These are phyloP conservation scores for Synanceia verrucosa DNA, from an alignment of 2,797 vertebrate genomes.

Conservation along the genomic window DNA sequence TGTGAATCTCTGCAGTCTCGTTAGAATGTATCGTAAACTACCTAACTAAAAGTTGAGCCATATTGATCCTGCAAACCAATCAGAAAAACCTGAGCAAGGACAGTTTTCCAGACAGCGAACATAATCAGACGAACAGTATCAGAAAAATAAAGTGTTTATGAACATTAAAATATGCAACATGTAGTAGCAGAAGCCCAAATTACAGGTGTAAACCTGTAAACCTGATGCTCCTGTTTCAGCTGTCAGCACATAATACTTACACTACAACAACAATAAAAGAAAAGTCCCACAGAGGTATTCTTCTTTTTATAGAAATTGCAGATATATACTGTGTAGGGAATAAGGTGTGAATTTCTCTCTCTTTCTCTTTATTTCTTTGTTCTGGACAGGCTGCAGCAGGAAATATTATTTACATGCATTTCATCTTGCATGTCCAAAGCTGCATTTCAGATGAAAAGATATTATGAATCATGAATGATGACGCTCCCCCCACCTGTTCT, in stretches of 20 bases:
- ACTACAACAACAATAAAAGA: neutral
- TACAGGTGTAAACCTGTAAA: neutral
- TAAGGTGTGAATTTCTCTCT: neutral
- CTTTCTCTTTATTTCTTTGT: constrained; percentile 3
- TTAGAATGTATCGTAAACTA: neutral
- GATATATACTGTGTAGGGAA: constrained; percentile 6
- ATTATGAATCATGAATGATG: constrained; percentile 10
- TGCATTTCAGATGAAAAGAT: constrained; percentile 18
- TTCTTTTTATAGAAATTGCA: neutral
- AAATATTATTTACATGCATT: constrained; percentile 23
- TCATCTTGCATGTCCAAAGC: constrained; percentile 20
- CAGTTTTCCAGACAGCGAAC: neutral
- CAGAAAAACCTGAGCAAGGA: no score
- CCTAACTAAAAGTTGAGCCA: no score
- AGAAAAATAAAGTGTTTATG: neutral
- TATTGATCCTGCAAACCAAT: no score
- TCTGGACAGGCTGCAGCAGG: neutral
- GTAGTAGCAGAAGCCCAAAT: neutral
- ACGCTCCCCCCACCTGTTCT: constrained; percentile 19
- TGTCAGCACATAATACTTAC: constrained; percentile 27
- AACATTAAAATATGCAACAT: neutral
- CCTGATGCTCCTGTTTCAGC: neutral
- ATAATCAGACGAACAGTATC: neutral
- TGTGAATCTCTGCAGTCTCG: neutral
- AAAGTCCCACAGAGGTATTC: neutral